A percentile compares a stretch with the other conserved stretches of the same genome.
Conservation (phyloP, 2,888 invertebrate genomes). For the Alloplasta piceator region DNA sequence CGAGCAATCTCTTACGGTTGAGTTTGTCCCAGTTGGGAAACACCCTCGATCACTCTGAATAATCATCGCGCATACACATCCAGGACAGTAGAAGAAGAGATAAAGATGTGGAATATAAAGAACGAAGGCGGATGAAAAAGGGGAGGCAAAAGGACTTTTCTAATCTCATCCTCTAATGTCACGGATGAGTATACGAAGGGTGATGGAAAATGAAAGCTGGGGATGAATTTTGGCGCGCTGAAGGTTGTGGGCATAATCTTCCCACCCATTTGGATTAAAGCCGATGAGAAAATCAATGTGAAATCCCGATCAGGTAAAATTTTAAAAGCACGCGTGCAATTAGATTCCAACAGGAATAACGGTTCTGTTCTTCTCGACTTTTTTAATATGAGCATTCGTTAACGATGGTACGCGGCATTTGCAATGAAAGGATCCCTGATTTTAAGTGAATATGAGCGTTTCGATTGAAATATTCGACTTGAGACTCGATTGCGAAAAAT, state of each 20-base stretch:
- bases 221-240: conserved; percentile 4
- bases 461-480: not conserved
- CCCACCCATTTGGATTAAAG: not conserved
- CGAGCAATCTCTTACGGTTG: conserved; percentile 80
- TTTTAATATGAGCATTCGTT: not conserved
- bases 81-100: conserved; percentile 54
- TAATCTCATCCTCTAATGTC: conserved; percentile 43
- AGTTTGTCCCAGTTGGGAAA: conserved; percentile 73
- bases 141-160: conserved; percentile 65
- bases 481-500: not conserved
- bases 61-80: conserved; percentile 75
- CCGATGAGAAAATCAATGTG: not conserved
- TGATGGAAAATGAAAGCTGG: conserved; percentile 11
- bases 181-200: conserved; percentile 56
- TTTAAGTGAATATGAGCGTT: not conserved
- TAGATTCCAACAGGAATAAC: too few relatives aligned
- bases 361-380: not conserved
- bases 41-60: conserved; percentile 80
- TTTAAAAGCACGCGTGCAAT: too few relatives aligned
- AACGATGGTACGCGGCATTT: too few relatives aligned
- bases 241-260: conserved; percentile 11
- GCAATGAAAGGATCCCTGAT: too few relatives aligned
- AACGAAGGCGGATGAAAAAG: conserved; percentile 51
- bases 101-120: conserved; percentile 27
- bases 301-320: not conserved